Evolutionary conservation across 2,797 vertebrate genomes (phyloP), one percentile per base, ranked within the genome.

Genomic region (Dendrocincla fuliginosa): DNA sequence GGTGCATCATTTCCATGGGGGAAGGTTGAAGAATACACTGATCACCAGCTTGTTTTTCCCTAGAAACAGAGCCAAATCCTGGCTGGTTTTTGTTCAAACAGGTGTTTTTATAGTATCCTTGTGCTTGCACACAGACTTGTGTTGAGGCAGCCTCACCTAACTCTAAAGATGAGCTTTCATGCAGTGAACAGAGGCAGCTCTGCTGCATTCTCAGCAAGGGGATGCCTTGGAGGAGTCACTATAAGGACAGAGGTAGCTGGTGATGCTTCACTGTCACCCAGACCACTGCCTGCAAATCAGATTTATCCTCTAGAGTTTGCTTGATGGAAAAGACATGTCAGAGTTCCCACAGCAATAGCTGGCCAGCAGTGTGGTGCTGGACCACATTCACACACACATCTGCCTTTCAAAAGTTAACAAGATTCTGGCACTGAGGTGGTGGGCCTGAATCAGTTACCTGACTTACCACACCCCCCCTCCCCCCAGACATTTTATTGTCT

Each of bases 271-370:
- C 53, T 88, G 61, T 9, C 85, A 81, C 14, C 27, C 70, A 77
- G 82, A 20, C 41, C 30, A 16, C 65, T 87, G 90, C 57, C 24
- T 4, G 17, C 61, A 84, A 35, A 77, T 69, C 39, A 68, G 23
- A n/a, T 81, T 87, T 75, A 74, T 93, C 41, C 67, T 86, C 86
- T 61, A 71, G 93, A 81, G 91, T 86, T 68, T 77, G 16, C 35
- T 86, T 92, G 91, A 64, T 88, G 84, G 81, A 87, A 90, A 92
- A 87, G 73, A 20, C 69, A 8, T 19, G 22, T 52, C 70, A 57
- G 84, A 47, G 22, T 44, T 49, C 42, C 65, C 60, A 53, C 37
- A 61, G 73, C 28, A 82, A 41, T 6, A 11, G 1, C 28, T 75
- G 67, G 24, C 50, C 59, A 53, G 55, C 1, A 3, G 47, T 46